Evolutionary conservation across 1,140 invertebrate genomes (phyloP).

Genomic region (Heliothis virescens): DNA sequence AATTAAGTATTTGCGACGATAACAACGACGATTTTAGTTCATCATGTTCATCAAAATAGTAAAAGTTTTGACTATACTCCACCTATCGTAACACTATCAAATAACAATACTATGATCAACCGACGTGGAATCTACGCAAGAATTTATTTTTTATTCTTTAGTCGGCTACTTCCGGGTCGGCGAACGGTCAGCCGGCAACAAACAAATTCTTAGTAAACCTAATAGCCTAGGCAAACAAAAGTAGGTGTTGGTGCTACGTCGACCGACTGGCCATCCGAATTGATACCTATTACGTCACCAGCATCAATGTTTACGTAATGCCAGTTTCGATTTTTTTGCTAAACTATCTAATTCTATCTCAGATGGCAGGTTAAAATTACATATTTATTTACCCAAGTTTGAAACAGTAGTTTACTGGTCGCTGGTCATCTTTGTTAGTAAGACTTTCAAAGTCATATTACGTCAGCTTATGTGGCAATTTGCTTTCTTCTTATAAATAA

Average conservation of each 20-base stretch:
- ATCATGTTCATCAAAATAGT: neutral
- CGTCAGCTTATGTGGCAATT: no score
- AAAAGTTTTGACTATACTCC: neutral
- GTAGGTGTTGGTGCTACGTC: slow-evolving; percentile 8
- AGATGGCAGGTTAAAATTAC: neutral
- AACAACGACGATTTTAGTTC: no score
- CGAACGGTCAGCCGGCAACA: slow-evolving; percentile 31
- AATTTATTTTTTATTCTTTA: slow-evolving; percentile 33
- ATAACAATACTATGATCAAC: slow-evolving; percentile 11
- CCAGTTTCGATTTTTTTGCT: slow-evolving; percentile 30
- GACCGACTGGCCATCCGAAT: slow-evolving; percentile 1
- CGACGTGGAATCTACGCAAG: neutral
- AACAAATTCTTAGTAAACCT: slow-evolving; percentile 50
- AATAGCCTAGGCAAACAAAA: slow-evolving; percentile 53
- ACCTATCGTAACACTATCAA: neutral
- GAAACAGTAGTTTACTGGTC: neutral
- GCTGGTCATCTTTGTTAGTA: no score
- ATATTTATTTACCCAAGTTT: slow-evolving; percentile 1
- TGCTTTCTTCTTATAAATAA: no score
- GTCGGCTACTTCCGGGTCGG: slow-evolving; percentile 39
- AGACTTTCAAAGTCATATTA: no score
- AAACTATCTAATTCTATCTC: slow-evolving; percentile 16
- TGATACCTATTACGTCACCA: slow-evolving; percentile 42
- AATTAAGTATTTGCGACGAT: neutral
- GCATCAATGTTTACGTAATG: slow-evolving; percentile 44